Base-by-base conservation (phyloP, 2,888 invertebrate genomes). In the Ferdinandea cuprea region DNA sequence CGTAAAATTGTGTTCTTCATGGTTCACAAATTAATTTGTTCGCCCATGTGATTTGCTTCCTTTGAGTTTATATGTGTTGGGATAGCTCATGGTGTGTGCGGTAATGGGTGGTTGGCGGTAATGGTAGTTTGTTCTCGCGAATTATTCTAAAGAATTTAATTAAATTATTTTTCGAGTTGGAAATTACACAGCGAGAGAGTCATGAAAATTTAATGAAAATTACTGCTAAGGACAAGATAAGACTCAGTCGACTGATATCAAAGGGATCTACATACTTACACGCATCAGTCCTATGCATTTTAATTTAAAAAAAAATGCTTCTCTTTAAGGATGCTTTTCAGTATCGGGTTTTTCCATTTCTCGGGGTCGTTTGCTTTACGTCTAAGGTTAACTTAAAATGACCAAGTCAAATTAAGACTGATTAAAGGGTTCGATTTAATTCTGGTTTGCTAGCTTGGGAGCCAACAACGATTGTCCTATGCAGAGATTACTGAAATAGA, bases 131-230 rank as follows among this genome's bases (percentile, higher is more conserved):
- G 56, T 73, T 78, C 50, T 50, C 83, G 83, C 80, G 80, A 76
- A 59, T 80, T 71, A 66, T 81, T 74, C 54, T 66, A 59, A 85
- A 59, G 85, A 85, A 85, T 85, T 85, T 85, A 85, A 85, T 85
- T 85, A 85, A 85, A 85, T 84, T 84, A 85, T 85, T 85, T 81
- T 71, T 56, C 66, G 63, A 77, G 76, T 59, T 77, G 76, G 81
- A 71, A 81, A 76, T 81, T 76, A 76, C 69, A 30, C 69, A 63
- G 63, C 61, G 52, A 58, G 50, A 1, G 44, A 0, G 32, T 28
- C 15, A 19, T 28, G 37, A n/a, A 50, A 0, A 48, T 58, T 3
- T 35, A 13, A 42, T 30, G 40, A 8, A 46, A 63, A 61, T 63
- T 40, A 50, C 42, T 44, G 46, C 17, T 37, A 35, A 76, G 48